Evolutionary conservation across 1,140 invertebrate species (phyloP), one percentile per base, ranked within the genome.

Genomic region (Leptonema lineaticorne): DNA sequence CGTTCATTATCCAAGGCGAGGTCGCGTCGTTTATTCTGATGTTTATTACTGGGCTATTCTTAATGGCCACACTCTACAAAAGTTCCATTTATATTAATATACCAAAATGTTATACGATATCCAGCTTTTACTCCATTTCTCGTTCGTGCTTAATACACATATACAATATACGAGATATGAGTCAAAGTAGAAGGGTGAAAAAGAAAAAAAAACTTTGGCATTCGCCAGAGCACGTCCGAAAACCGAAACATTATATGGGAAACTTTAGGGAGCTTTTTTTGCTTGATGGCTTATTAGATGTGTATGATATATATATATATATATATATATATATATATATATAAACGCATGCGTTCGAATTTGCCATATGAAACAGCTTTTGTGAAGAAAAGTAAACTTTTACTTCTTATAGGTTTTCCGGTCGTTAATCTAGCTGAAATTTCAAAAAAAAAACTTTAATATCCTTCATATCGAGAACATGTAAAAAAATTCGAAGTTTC

Each of bases 201-300:
- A 41, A n/a, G n/a, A n/a, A n/a, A 41, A 41, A 41, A 41, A 41
- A 16, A 11, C 22, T 53, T 53, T 26, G 3, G 50, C 50, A 14
- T 26, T 26, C 50, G 50, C 5, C n/a, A 18, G n/a, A 53, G 46
- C 50, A 26, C 18, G 50, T 24, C 50, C 50, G 24, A 14, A 24
- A 53, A 9, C 9, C 27, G 50, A 53, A 53, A 53, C 50, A 53
- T 53, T 53, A 53, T 53, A 53, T 53, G 50, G 22, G 46, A 48
- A 20, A 48, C 16, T 26, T 11, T 14, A 3, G 8, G 50, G 20
- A 22, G 50, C 50, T 53, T 53, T n/a, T n/a, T 53, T 53, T 26
- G 50, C 24, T 8, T 16, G 22, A 53, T 26, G 27, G 18, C 50
- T 53, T 53, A 53, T 53, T 24, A 53, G 27, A 53, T 9, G 22